Conservation (phyloP, 2,888 invertebrate genomes). For the Meloe dianella region DNA sequence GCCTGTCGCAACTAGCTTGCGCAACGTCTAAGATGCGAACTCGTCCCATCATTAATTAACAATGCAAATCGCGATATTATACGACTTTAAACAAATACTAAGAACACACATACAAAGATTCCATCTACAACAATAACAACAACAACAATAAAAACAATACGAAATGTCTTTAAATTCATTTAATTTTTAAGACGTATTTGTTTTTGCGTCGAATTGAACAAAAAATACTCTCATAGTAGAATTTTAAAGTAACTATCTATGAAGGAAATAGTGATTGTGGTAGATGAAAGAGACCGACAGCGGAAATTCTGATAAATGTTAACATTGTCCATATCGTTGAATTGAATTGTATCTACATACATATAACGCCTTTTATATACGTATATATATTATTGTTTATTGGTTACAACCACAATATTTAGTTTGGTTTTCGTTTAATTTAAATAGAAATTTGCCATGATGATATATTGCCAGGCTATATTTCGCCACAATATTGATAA, state of each 20-base stretch:
- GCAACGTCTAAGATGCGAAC: constrained; percentile 14
- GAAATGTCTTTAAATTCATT: neutral
- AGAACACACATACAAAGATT: constrained; percentile 11
- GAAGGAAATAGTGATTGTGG: neutral
- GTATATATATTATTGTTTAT: constrained; percentile 2
- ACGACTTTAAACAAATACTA: constrained; percentile 6
- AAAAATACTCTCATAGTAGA: neutral
- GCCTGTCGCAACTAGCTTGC: constrained; percentile 15
- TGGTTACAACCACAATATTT: neutral
- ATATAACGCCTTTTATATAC: neutral
- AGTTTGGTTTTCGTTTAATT: neutral
- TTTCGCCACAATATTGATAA: constrained; percentile 8
- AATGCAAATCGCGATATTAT: constrained; percentile 12
- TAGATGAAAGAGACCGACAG: constrained; percentile 4
- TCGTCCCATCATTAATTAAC: constrained; percentile 16
- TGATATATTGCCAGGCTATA: neutral
- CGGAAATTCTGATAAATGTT: constrained; percentile 5
- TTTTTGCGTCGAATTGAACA: neutral
- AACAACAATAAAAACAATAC: neutral
- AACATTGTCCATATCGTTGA: constrained; percentile 9
- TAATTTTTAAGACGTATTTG: neutral
- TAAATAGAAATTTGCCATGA: constrained; percentile 4
- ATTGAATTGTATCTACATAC: constrained; percentile 1
- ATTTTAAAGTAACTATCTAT: neutral
- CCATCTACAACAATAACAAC: neutral